Evolutionary conservation across 1,140 invertebrate genomes (phyloP), one percentile per base, ranked within the genome.

Genomic region (Bombus haemorrhoidalis): DNA sequence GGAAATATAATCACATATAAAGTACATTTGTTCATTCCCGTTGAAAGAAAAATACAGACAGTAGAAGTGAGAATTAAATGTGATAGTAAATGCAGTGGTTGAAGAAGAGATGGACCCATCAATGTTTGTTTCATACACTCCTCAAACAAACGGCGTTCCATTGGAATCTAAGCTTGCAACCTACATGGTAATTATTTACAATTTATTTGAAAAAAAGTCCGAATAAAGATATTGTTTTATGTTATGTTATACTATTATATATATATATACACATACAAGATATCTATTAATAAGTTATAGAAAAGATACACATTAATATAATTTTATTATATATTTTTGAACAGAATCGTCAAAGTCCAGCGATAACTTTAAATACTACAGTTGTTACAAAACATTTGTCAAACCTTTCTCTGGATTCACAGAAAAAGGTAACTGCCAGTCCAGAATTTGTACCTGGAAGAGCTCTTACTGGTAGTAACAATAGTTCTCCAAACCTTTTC

Each of bases 131-230:
- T 83, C 94, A 75, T 95, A 95, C 77, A 93, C 91, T 77, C 92
- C 94, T 37, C 94, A 95, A 90, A 92, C 97, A 72, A 97, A 97
- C 95, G 97, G 97, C 91, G 96, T 98, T 92, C 97, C 97, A 71
- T 96, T 97, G 94, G 97, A 98, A 93, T 98, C 97, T 86, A 98
- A 98, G 95, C 95, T 98, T 92, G 97, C 97, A 81, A 97, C 97
- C 89, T 98, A 98, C 94, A 98, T 98, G 97, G 97, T 97, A 37
- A 43, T 81, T 47, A 39, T 85, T 37, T 68, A 57, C 18, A n/a
- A 71, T 85, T 80, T 83, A 71, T 74, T 81, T 53, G 53, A 69
- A 62, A 43, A 43, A 83, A 53, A 59, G 15, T 43, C 62, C 32
- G 43, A 62, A 53, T 76, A 59, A 59, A 75, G 83, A 4, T 43